Evolutionary conservation across 2,113 vertebrate species (phyloP).

Genomic region (Panurus biarmicus): DNA sequence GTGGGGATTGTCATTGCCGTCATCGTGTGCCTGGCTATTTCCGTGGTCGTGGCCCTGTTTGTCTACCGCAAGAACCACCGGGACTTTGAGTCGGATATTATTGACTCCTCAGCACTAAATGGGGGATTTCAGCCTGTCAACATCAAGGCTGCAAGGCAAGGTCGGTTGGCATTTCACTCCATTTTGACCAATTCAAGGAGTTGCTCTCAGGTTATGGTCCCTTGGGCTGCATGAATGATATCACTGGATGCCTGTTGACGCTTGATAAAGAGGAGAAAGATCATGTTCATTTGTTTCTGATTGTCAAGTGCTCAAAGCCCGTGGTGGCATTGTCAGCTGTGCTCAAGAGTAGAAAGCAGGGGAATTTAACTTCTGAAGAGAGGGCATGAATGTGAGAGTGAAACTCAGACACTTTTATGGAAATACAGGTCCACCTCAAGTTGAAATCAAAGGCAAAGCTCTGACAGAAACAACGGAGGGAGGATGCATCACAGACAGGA

Average conservation of each 20-base stretch:
- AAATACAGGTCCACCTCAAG: background rate
- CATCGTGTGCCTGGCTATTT: conserved; percentile 92
- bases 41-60: conserved; percentile 84
- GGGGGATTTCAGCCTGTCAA: conserved; percentile 93
- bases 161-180: conserved; percentile 58
- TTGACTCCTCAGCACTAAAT: conserved; percentile 89
- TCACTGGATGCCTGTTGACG: background rate
- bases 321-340: background rate
- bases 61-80: conserved; percentile 94
- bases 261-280: background rate
- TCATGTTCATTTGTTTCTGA: background rate
- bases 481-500: background rate
- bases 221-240: background rate
- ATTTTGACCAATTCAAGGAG: background rate
- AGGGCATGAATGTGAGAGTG: background rate
- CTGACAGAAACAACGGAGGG: background rate
- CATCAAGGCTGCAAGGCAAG: conserved; percentile 92
- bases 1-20: conserved; percentile 89
- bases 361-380: background rate
- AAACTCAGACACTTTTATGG: background rate
- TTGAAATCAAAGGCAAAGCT: background rate
- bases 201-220: background rate
- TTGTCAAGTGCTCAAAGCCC: background rate
- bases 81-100: conserved; percentile 91
- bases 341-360: background rate